A percentile compares a stretch with the other conserved stretches of the same genome.
Conservation (phyloP, 1,140 invertebrate species). For the Philopotamus ludificatus region DNA sequence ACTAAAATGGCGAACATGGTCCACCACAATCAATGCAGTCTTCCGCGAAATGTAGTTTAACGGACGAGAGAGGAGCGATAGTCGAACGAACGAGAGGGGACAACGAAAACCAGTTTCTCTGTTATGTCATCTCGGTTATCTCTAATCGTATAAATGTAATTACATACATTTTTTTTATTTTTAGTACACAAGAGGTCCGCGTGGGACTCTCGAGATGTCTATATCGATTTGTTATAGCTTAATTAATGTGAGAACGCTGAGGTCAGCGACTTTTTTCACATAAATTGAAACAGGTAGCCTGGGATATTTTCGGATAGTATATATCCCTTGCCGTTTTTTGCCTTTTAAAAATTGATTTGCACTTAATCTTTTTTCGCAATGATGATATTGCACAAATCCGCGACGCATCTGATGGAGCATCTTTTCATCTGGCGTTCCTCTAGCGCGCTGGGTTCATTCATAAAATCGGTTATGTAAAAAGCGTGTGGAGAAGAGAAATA, state of each 20-base stretch:
- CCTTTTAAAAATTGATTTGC: no score
- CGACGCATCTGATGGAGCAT: no score
- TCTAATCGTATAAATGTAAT: slow-evolving; percentile 22
- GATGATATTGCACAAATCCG: background rate
- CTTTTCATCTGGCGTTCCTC: background rate
- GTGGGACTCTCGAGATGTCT: slow-evolving; percentile 30
- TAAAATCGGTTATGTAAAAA: background rate
- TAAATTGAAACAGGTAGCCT: slow-evolving; percentile 13
- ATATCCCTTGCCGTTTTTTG: no score
- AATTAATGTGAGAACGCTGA: slow-evolving; percentile 40
- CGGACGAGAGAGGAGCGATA: background rate
- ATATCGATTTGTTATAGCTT: slow-evolving; percentile 40
- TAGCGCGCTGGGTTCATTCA: background rate
- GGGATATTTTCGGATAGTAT: slow-evolving; percentile 3
- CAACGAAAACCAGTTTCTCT: background rate
- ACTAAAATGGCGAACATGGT: no score
- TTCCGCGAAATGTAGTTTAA: background rate
- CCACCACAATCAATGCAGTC: background rate
- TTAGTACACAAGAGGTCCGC: slow-evolving; percentile 20
- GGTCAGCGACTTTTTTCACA: slow-evolving; percentile 26
- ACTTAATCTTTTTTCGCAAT: background rate
- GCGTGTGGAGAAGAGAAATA: background rate
- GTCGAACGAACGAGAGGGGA: background rate
- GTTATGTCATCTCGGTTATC: slow-evolving; percentile 32
- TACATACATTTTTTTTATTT: slow-evolving; percentile 35